Evolutionary conservation across 2,113 vertebrate genomes (phyloP).

Genomic region (Malurus melanocephalus): DNA sequence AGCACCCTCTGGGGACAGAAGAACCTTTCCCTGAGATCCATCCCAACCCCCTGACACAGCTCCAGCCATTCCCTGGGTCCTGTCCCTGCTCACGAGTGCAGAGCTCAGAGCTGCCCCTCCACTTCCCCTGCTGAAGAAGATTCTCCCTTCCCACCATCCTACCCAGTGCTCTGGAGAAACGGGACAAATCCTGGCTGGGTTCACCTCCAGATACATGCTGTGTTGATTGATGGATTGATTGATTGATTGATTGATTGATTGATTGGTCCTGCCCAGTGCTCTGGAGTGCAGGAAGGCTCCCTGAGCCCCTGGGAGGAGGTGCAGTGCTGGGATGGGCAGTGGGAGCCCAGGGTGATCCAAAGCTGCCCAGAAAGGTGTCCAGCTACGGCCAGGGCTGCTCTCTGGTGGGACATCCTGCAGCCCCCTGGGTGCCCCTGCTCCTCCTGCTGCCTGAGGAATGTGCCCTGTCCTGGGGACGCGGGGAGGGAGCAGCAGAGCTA

Average conservation of each 20-base stretch:
- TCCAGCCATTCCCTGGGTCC: rapidly evolving
- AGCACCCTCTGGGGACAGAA: neutral
- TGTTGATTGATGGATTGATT: too few relatives aligned
- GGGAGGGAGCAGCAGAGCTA: constrained; percentile 4
- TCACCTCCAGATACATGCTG: neutral
- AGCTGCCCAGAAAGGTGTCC: neutral
- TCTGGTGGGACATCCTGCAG: neutral
- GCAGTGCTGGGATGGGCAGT: neutral
- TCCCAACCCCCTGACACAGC: rapidly evolving
- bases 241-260: too few relatives aligned
- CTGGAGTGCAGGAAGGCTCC: neutral
- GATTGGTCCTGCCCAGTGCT: neutral
- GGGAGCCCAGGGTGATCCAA: neutral
- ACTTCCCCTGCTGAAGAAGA: neutral
- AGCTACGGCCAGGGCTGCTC: neutral
- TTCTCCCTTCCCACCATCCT: neutral
- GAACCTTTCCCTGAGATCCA: neutral
- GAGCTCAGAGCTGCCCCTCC: neutral
- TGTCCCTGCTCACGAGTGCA: neutral
- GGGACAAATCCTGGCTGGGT: neutral
- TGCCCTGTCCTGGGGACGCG: neutral
- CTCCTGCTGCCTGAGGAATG: neutral
- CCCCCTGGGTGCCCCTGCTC: neutral
- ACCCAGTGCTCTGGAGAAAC: neutral
- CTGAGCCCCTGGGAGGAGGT: neutral